A percentile compares a stretch with the other conserved stretches of the same genome.
These are phyloP conservation scores for Diabrotica balteata DNA, from an alignment of 2,888 invertebrate genomes.

Conservation along the genomic window DNA sequence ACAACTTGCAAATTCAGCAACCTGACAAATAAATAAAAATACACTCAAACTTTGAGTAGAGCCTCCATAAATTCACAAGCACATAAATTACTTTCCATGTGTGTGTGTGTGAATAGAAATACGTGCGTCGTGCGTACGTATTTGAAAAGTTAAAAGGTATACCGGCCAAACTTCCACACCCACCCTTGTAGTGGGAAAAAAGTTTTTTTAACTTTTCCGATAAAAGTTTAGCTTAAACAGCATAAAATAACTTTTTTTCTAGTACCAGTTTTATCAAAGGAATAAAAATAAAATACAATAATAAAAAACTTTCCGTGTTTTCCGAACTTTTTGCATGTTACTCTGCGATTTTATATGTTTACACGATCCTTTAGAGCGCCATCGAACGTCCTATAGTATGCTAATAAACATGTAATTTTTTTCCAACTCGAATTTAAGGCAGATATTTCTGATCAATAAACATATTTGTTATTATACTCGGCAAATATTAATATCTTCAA, in stretches of 20 bases:
- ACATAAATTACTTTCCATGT: no score
- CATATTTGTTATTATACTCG: no score
- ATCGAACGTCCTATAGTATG: slow-evolving; percentile 3
- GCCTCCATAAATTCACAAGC: no score
- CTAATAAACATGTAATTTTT: slow-evolving; percentile 2
- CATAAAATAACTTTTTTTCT: slow-evolving; percentile 18
- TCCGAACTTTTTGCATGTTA: slow-evolving; percentile 17
- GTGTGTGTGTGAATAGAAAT: no score
- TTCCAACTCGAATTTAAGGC: no score
- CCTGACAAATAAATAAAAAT: no score
- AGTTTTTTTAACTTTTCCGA: slow-evolving; percentile 7
- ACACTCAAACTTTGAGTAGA: no score
- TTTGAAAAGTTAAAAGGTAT: not conserved
- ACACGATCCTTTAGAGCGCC: slow-evolving; percentile 6
- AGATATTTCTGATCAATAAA: no score
- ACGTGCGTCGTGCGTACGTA: no score
- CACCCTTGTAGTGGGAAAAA: slow-evolving; percentile 6
- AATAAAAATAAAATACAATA: slow-evolving; percentile 23
- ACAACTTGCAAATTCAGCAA: no score
- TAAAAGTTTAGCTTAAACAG: slow-evolving; percentile 11
- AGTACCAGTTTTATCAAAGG: slow-evolving; percentile 14
- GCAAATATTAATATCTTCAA: no score
- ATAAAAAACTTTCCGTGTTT: slow-evolving; percentile 24
- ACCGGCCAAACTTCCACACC: slow-evolving; percentile 3
- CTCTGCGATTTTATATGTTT: slow-evolving; percentile 24